phyloP scores from a whole-genome alignment of 2,113 vertebrate genomes.

The Sprattus sprattus region DNA sequence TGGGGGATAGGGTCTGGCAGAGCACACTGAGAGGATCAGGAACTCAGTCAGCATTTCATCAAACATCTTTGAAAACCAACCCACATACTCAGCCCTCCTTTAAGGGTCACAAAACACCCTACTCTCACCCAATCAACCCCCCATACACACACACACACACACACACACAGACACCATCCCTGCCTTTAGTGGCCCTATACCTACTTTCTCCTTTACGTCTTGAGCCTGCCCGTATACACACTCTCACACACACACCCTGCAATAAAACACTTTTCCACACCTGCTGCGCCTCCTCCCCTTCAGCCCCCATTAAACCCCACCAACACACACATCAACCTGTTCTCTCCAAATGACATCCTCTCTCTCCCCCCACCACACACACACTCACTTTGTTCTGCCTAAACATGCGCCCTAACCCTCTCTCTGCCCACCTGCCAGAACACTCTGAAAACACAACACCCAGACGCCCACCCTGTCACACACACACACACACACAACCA shows the following conservation, averaged over 20 bases:
- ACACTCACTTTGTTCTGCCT: constrained; percentile 2
- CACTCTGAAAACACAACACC: background rate
- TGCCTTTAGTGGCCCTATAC: background rate
- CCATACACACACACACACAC: background rate
- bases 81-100: background rate
- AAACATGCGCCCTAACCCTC: background rate
- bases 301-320: constrained; percentile 4
- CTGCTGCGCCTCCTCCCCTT: background rate
- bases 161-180: background rate
- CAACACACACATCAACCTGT: background rate
- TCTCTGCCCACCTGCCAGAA: background rate
- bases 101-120: background rate
- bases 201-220: background rate
- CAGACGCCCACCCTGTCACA: background rate
- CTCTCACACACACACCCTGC: background rate
- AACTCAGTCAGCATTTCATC: constrained; percentile 16
- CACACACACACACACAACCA: constrained; percentile 2
- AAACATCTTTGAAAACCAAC: constrained; percentile 11
- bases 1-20: background rate
- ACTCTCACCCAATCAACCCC: constrained; percentile 10
- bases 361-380: background rate
- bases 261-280: constrained; percentile 18
- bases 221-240: constrained; percentile 3
- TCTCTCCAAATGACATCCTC: constrained; percentile 6
- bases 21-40: background rate